A percentile compares a stretch with the other conserved stretches of the same genome.
These are phyloP conservation scores for Eonycteris spelaea DNA, from an alignment of 2,113 vertebrate genomes.

Conservation along the genomic window DNA sequence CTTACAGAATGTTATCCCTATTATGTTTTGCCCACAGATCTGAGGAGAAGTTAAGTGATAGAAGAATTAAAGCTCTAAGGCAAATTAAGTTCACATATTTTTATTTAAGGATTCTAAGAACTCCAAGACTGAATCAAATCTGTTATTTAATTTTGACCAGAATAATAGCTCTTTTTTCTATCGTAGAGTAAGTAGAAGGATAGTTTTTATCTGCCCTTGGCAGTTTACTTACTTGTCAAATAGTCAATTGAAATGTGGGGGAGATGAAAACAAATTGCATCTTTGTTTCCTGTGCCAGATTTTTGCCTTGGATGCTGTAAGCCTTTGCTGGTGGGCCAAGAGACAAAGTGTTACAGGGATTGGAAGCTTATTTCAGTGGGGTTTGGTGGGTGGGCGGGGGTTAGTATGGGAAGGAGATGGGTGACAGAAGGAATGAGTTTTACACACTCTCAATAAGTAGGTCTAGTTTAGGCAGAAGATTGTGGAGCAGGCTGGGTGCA, in stretches of 20 bases:
- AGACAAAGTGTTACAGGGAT: background rate
- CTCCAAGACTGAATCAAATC: background rate
- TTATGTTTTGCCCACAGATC: background rate
- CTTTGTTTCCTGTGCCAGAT: background rate
- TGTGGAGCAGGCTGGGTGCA: background rate
- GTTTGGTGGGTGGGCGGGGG: fast-evolving
- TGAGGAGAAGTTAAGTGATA: background rate
- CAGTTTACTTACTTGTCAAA: background rate
- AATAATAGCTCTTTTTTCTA: background rate
- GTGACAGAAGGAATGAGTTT: background rate
- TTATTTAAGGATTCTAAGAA: background rate
- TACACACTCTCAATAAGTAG: fast-evolving
- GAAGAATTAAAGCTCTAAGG: background rate
- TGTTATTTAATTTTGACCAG: background rate
- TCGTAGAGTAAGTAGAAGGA: background rate
- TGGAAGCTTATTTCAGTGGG: background rate
- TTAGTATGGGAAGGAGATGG: background rate
- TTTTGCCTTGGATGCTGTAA: background rate
- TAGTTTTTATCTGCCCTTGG: background rate
- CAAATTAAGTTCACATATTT: constrained; percentile 11
- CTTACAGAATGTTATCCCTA: background rate
- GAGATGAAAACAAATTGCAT: background rate
- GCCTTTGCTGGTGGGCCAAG: background rate
- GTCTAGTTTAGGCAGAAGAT: background rate
- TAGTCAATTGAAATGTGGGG: background rate